These are phyloP conservation scores for Heliocidaris tuberculata DNA, from an alignment of 35 echinoderm and acorn worm species.

Conservation along the genomic window DNA sequence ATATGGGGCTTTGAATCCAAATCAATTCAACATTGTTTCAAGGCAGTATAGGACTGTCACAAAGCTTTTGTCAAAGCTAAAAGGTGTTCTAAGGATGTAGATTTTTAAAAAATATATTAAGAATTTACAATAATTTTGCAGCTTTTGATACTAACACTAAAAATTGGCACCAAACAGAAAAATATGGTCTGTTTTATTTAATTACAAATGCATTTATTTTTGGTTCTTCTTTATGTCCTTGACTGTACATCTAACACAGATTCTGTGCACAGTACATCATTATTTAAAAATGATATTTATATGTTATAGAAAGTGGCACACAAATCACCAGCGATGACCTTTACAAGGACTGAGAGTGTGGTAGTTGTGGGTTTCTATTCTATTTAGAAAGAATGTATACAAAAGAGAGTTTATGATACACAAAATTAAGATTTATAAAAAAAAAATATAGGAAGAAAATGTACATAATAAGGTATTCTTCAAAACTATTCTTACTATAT, in stretches of 20 bases:
- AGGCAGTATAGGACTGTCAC: no score
- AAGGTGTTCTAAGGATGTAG: no score
- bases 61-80: no score
- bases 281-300: background rate
- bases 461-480: conserved; percentile 24
- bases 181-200: no score
- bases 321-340: background rate
- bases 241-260: background rate
- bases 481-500: conserved; percentile 1
- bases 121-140: no score
- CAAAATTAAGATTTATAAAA: conserved; percentile 3
- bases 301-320: background rate
- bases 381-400: conserved; percentile 10
- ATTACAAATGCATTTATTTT: no score
- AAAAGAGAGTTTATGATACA: background rate
- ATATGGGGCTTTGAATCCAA: no score
- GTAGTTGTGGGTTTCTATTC: background rate
- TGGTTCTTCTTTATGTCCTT: background rate
- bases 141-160: no score
- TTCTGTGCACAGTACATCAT: background rate
- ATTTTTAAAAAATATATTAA: no score
- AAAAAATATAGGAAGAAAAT: background rate
- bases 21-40: no score
- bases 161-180: no score
- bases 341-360: background rate